These are phyloP conservation scores for Boleophthalmus pectinirostris DNA, from an alignment of 2,113 vertebrate species.

Conservation along the genomic window DNA sequence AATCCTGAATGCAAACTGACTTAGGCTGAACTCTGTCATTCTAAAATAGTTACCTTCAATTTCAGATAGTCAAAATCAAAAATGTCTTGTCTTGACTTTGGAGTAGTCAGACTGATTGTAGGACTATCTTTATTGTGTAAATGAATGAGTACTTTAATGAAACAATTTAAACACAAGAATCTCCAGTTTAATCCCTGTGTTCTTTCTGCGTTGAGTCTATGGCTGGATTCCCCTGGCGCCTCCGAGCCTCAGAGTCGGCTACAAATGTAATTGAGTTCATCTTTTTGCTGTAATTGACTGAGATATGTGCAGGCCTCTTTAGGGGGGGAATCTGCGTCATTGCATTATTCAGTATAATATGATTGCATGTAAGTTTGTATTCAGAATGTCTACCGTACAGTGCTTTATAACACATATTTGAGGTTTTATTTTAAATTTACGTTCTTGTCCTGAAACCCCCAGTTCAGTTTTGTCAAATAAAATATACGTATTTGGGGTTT, in stretches of 20 bases:
- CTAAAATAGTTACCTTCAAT: not conserved
- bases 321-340: conserved; percentile 8
- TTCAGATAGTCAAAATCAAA: not conserved
- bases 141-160: not conserved
- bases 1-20: not conserved
- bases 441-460: not conserved
- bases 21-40: not conserved
- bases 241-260: conserved; percentile 41
- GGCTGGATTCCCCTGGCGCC: conserved; percentile 42
- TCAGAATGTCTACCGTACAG: not conserved
- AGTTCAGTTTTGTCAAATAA: too few relatives aligned
- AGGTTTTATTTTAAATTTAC: not conserved
- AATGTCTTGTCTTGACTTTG: not conserved
- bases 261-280: conserved; percentile 55
- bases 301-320: conserved; percentile 43
- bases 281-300: conserved; percentile 59
- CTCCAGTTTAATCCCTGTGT: conserved; percentile 21
- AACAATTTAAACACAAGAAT: conserved; percentile 2
- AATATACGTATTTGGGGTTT: not conserved
- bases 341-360: not conserved
- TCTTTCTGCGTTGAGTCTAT: conserved; percentile 21
- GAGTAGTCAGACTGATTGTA: not conserved
- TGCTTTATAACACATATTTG: not conserved
- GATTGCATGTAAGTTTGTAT: not conserved
- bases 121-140: not conserved